phyloP scores from a whole-genome alignment of 2,113 vertebrate genomes.

The Cryptomyrus ogoouensis region DNA sequence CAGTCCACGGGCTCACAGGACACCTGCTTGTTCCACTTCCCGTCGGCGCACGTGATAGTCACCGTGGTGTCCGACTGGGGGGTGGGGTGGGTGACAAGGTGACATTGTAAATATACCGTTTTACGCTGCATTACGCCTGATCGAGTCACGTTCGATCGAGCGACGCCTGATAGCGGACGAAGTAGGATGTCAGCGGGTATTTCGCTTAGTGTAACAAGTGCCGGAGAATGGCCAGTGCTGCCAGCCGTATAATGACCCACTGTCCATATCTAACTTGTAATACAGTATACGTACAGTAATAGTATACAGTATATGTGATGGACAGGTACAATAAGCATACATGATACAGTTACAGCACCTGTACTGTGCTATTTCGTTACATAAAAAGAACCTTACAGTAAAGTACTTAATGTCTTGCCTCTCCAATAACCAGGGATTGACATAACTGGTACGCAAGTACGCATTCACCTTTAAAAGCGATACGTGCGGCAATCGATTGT shows the following conservation, averaged over 20 bases:
- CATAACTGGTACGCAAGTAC: too few species aligned
- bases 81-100: slow-evolving; percentile 16
- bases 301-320: neutral
- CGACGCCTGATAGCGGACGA: neutral
- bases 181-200: neutral
- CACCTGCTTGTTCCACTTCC: slow-evolving; percentile 93
- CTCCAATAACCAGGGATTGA: neutral
- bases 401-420: neutral
- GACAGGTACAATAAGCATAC: neutral
- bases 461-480: too few species aligned
- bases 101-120: neutral
- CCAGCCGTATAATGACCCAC: neutral
- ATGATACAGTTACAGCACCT: neutral
- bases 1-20: slow-evolving; percentile 91
- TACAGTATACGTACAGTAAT: neutral
- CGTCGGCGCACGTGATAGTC: slow-evolving; percentile 82
- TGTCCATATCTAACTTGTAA: neutral
- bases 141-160: neutral
- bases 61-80: slow-evolving; percentile 64
- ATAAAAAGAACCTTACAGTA: neutral
- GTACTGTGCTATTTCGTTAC: neutral
- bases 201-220: neutral
- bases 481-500: too few species aligned
- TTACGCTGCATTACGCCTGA: neutral
- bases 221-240: neutral